phyloP scores from a whole-genome alignment of 2,888 invertebrate species.

The Morpho deidamia region DNA sequence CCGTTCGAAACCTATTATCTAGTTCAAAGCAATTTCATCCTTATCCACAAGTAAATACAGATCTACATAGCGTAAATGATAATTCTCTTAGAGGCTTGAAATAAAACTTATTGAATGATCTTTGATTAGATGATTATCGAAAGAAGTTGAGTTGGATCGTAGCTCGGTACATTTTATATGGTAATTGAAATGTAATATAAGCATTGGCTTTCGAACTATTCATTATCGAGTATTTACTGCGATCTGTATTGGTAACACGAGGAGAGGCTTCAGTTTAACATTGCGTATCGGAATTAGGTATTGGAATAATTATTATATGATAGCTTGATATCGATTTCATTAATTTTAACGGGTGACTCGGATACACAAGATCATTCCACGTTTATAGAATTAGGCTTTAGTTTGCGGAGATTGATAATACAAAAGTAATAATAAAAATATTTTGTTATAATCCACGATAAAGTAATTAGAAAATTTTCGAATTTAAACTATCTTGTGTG shows the following conservation, averaged over 20 bases:
- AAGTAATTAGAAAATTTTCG: too few relatives aligned
- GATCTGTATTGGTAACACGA: constrained; percentile 43
- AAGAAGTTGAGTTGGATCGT: constrained; percentile 58
- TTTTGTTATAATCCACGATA: too few relatives aligned
- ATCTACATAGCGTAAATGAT: constrained; percentile 33
- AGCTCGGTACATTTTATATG: constrained; percentile 69
- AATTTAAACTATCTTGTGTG: too few relatives aligned
- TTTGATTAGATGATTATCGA: constrained; percentile 77
- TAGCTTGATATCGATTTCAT: constrained; percentile 52
- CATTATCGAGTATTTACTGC: constrained; percentile 60
- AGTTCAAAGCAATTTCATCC: constrained; percentile 40
- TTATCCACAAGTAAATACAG: constrained; percentile 38
- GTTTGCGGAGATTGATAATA: too few relatives aligned
- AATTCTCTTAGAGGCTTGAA: constrained; percentile 39
- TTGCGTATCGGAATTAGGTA: constrained; percentile 39
- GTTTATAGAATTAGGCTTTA: too few relatives aligned
- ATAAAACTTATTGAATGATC: constrained; percentile 74
- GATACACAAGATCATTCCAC: constrained; percentile 32
- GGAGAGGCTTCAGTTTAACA: constrained; percentile 29
- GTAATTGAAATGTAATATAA: constrained; percentile 75
- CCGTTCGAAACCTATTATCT: constrained; percentile 47
- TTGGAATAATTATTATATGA: constrained; percentile 57
- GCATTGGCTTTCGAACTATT: constrained; percentile 55
- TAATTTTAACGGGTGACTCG: constrained; percentile 55
- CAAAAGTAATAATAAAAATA: too few relatives aligned